Percentiles rank a stretch among this genome's conserved stretches.
Conservation (phyloP, 2,113 vertebrate genomes). For the Eubucco bourcierii region DNA sequence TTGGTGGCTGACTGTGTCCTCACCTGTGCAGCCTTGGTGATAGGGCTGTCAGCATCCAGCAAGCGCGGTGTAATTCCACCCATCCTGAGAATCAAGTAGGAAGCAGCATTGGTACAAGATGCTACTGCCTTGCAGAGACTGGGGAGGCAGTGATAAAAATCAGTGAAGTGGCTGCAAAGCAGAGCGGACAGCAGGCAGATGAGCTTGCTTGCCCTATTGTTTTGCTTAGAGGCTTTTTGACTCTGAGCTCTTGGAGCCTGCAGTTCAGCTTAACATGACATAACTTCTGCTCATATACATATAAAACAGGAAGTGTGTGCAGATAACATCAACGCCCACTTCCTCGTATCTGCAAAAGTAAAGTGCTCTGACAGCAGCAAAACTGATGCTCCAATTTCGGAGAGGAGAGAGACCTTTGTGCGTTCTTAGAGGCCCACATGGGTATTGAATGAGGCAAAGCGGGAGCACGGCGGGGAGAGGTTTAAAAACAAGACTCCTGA, state of each 20-base stretch:
- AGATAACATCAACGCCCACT: conserved; percentile 74
- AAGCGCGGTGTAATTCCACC: accelerated
- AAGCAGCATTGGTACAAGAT: accelerated
- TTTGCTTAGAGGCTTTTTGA: background rate
- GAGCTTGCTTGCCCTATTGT: background rate
- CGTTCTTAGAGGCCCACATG: background rate
- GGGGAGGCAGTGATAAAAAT: background rate
- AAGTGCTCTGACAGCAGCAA: conserved; percentile 56
- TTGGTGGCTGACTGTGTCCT: accelerated
- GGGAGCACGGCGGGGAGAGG: background rate
- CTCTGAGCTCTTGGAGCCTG: background rate
- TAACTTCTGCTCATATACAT: conserved; percentile 62
- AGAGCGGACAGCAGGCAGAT: background rate
- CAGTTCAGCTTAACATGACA: conserved; percentile 2
- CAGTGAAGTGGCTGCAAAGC: accelerated
- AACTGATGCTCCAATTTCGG: conserved; percentile 42
- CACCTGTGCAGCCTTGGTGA: background rate
- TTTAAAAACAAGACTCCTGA: background rate
- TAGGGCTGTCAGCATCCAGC: accelerated
- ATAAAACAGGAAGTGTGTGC: conserved; percentile 74
- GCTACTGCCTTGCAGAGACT: accelerated
- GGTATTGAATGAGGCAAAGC: background rate
- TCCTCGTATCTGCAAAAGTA: conserved; percentile 79
- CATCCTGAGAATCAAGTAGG: accelerated
- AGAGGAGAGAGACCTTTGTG: background rate